These are phyloP conservation scores for Heliopora coerulea DNA, from an alignment of 92 coral and sea anemone species.

Conservation along the genomic window DNA sequence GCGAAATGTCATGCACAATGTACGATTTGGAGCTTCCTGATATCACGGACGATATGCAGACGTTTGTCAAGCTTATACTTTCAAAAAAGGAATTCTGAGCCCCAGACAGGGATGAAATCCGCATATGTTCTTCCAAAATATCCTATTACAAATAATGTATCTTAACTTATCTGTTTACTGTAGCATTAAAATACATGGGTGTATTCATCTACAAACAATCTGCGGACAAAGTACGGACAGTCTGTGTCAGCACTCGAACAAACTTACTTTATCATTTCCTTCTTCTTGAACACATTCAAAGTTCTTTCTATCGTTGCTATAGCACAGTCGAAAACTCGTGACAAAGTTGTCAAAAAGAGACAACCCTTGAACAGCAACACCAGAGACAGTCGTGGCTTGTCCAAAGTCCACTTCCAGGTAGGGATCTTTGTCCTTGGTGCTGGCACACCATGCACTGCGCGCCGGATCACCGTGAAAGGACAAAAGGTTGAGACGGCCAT, in stretches of 20 bases:
- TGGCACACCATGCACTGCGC: conserved; percentile 96
- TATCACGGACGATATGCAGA: no score
- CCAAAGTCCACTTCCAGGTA: conserved; percentile 80
- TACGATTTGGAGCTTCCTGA: no score
- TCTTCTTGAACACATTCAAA: conserved; percentile 81
- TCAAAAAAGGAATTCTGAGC: no score
- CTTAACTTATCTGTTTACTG: no score
- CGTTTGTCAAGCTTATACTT: no score
- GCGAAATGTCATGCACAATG: no score
- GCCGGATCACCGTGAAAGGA: conserved; percentile 92
- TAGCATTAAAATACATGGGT: no score
- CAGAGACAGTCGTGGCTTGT: conserved; percentile 85
- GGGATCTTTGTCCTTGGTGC: conserved; percentile 88
- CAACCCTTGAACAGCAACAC: conserved; percentile 93
- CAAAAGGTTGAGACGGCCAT: conserved; percentile 85
- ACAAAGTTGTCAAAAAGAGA: conserved; percentile 88
- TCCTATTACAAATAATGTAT: no score
- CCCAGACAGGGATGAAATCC: no score
- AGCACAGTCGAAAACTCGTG: conserved; percentile 87
- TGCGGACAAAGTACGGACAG: background rate
- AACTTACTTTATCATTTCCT: conserved; percentile 75
- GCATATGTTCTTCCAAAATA: no score
- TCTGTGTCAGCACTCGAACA: background rate
- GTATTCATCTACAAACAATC: no score
- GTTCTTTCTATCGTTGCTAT: conserved; percentile 81